phyloP scores from a whole-genome alignment of 2,888 invertebrate species.

The Strigamia crassipes region DNA sequence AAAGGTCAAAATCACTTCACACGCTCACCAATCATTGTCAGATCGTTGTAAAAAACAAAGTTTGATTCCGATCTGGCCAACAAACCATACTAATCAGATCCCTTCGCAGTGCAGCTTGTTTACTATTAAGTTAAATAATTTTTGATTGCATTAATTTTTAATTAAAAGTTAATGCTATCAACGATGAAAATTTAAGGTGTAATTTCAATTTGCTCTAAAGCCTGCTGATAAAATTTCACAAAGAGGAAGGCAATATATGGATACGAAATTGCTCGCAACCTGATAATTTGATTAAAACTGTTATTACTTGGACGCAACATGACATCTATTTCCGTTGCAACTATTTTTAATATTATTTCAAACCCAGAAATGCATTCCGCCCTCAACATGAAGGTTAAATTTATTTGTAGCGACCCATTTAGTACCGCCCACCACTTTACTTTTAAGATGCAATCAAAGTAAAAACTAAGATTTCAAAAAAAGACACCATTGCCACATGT shows the following conservation, averaged over 20 bases:
- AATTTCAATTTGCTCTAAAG: no score
- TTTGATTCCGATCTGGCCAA: no score
- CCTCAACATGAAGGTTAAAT: background rate
- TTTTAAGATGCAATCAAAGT: background rate
- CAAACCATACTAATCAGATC: no score
- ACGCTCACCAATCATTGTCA: no score
- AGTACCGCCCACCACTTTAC: background rate
- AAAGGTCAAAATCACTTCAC: no score
- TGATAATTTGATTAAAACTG: background rate
- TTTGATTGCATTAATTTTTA: no score
- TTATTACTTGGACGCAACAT: slow-evolving; percentile 1
- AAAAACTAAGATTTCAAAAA: background rate
- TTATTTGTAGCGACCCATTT: background rate
- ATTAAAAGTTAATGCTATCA: no score
- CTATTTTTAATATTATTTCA: slow-evolving; percentile 40
- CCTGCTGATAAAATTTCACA: no score
- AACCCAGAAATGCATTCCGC: slow-evolving; percentile 32
- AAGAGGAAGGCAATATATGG: background rate
- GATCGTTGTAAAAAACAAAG: no score
- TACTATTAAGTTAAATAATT: no score
- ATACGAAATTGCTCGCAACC: background rate
- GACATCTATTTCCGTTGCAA: slow-evolving; percentile 40
- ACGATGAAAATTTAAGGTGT: no score
- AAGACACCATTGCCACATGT: background rate
- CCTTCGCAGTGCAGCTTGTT: no score